A percentile compares a stretch with the other conserved stretches of the same genome.
Conservation (phyloP, 1,140 invertebrate genomes). For the Thaumatotibia leucotreta region DNA sequence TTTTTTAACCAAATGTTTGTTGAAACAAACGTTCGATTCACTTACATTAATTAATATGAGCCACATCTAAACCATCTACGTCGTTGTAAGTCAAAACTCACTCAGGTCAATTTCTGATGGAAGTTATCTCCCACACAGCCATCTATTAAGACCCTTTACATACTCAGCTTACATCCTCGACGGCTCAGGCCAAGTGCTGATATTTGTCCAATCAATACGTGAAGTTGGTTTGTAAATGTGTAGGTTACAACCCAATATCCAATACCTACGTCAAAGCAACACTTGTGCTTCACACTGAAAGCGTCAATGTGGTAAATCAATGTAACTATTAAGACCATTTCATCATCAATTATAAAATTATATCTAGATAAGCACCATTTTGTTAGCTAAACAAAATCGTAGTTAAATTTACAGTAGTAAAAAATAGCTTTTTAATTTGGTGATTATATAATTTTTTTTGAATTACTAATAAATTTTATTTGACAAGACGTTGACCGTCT, state of each 20-base stretch:
- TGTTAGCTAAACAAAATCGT: too few relatives aligned
- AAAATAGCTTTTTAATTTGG: too few relatives aligned
- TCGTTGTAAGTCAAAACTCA: not conserved
- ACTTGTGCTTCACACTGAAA: not conserved
- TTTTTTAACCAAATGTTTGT: too few relatives aligned
- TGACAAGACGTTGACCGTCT: too few relatives aligned
- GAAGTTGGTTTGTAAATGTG: not conserved
- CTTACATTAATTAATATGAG: too few relatives aligned
- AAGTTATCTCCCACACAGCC: not conserved
- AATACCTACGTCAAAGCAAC: not conserved
- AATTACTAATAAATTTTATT: too few relatives aligned
- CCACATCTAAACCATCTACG: not conserved
- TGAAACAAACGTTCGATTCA: too few relatives aligned
- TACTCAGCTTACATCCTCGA: not conserved
- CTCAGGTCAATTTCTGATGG: slow-evolving; percentile 1
- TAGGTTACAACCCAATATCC: not conserved
- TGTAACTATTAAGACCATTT: too few relatives aligned
- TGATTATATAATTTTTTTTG: too few relatives aligned
- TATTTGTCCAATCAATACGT: not conserved
- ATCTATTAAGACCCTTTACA: not conserved
- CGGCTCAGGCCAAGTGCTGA: not conserved
- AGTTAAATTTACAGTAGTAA: too few relatives aligned
- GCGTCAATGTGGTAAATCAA: not conserved
- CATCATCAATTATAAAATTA: too few relatives aligned
- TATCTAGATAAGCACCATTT: too few relatives aligned